These are phyloP conservation scores for Harpagifer antarcticus DNA, from an alignment of 2,797 vertebrate species.

Conservation along the genomic window DNA sequence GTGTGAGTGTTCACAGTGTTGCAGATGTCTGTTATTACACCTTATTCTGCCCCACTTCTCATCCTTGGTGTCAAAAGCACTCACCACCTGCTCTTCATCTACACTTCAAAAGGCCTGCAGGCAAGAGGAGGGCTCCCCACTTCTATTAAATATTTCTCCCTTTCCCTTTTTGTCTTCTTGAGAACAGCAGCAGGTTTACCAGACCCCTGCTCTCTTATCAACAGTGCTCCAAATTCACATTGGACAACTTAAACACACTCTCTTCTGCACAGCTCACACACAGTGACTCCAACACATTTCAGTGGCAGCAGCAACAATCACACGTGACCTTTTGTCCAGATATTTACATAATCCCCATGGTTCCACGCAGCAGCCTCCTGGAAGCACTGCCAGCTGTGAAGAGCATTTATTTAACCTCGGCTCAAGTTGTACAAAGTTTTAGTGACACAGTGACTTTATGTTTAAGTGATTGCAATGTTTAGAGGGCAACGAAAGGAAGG, in stretches of 20 bases:
- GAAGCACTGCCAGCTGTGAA: slow-evolving; percentile 61
- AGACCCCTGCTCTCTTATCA: slow-evolving; percentile 50
- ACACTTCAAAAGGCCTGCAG: slow-evolving; percentile 72
- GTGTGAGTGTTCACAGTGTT: slow-evolving; percentile 33
- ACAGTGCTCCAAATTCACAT: slow-evolving; percentile 40
- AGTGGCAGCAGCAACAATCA: slow-evolving; percentile 57
- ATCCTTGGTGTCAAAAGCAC: slow-evolving; percentile 70
- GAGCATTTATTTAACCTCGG: slow-evolving; percentile 70
- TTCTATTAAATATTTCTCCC: slow-evolving; percentile 51
- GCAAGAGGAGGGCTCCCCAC: slow-evolving; percentile 48
- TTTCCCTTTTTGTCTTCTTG: slow-evolving; percentile 48
- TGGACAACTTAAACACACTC: slow-evolving; percentile 38
- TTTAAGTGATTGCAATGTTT: slow-evolving; percentile 54
- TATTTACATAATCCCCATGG: slow-evolving; percentile 81
- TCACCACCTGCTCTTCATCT: slow-evolving; percentile 74
- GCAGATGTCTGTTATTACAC: slow-evolving; percentile 51
- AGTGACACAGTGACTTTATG: slow-evolving; percentile 60
- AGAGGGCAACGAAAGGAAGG: slow-evolving; percentile 50
- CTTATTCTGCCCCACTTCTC: slow-evolving; percentile 51
- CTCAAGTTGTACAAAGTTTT: slow-evolving; percentile 46
- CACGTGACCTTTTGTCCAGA: slow-evolving; percentile 71
- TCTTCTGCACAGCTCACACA: slow-evolving; percentile 18
- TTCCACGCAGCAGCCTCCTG: slow-evolving; percentile 60
- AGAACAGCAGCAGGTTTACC: slow-evolving; percentile 49
- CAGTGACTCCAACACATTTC: slow-evolving; percentile 49